phyloP scores from a whole-genome alignment of 2,797 vertebrate genomes.

The Scolopax bukidnonensis region DNA sequence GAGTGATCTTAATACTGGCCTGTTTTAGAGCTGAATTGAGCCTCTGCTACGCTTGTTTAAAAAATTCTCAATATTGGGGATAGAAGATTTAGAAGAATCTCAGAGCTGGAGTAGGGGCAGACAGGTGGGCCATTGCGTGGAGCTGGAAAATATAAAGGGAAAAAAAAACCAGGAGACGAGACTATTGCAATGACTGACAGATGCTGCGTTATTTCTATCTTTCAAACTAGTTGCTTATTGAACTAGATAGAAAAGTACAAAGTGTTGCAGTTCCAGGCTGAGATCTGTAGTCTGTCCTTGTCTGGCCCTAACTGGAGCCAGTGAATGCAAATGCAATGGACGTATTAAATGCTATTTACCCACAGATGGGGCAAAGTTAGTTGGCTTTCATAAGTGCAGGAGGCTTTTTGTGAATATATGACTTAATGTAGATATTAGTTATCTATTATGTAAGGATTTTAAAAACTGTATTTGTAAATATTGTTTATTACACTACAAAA shows the following conservation, averaged over 20 bases:
- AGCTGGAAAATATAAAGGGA: background rate
- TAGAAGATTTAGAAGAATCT: background rate
- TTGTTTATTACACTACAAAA: background rate
- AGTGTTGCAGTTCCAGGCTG: background rate
- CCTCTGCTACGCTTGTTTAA: background rate
- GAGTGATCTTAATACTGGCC: background rate
- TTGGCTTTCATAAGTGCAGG: background rate
- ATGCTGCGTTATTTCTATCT: background rate
- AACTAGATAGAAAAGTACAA: background rate
- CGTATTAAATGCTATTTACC: rapidly evolving
- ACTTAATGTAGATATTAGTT: background rate
- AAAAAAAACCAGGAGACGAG: background rate
- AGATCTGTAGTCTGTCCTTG: background rate
- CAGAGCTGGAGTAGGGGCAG: background rate
- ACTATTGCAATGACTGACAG: background rate
- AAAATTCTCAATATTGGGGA: background rate
- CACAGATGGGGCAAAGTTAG: rapidly evolving
- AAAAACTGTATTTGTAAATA: background rate
- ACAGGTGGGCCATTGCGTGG: background rate
- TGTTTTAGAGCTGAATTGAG: background rate
- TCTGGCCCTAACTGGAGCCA: background rate
- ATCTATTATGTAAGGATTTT: background rate
- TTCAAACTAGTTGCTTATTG: background rate
- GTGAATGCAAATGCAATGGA: rapidly evolving
- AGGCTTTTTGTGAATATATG: background rate